phyloP scores from a whole-genome alignment of 2,797 vertebrate genomes.

The Cryptoprocta ferox region DNA sequence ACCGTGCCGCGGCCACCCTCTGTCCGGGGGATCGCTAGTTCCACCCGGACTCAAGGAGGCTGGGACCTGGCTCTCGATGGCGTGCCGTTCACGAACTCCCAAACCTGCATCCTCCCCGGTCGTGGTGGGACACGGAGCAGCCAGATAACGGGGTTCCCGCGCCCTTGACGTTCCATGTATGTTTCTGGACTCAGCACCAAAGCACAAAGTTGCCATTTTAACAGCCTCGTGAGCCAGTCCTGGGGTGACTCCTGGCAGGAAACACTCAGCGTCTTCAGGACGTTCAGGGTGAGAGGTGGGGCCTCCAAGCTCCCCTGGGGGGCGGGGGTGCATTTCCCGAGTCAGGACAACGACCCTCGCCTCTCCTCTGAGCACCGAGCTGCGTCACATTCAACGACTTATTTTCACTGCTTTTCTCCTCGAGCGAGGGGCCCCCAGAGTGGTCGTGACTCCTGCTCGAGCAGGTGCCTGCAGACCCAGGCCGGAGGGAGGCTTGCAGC shows the following conservation, averaged over 20 bases:
- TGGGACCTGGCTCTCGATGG: background rate
- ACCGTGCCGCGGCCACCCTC: background rate
- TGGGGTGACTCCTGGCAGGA: background rate
- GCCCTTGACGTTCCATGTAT: background rate
- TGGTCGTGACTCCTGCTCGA: background rate
- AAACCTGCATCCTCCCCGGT: background rate
- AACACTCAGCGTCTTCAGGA: background rate
- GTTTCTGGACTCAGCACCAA: background rate
- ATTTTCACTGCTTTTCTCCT: background rate
- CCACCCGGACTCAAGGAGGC: background rate
- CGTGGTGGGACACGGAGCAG: too few species aligned
- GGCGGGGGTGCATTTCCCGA: background rate
- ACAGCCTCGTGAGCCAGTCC: background rate
- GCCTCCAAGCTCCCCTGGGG: background rate
- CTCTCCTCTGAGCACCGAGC: background rate
- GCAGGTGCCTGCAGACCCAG: fast-evolving
- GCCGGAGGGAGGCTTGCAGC: background rate
- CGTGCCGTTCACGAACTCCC: background rate
- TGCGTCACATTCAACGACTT: background rate
- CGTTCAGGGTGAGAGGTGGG: background rate
- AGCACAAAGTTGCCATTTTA: background rate
- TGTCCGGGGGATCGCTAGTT: background rate
- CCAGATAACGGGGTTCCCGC: too few species aligned
- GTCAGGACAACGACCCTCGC: background rate
- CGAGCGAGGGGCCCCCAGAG: background rate